Evolutionary conservation across 2,888 invertebrate species (phyloP).

Genomic region (Atethmia centrago): DNA sequence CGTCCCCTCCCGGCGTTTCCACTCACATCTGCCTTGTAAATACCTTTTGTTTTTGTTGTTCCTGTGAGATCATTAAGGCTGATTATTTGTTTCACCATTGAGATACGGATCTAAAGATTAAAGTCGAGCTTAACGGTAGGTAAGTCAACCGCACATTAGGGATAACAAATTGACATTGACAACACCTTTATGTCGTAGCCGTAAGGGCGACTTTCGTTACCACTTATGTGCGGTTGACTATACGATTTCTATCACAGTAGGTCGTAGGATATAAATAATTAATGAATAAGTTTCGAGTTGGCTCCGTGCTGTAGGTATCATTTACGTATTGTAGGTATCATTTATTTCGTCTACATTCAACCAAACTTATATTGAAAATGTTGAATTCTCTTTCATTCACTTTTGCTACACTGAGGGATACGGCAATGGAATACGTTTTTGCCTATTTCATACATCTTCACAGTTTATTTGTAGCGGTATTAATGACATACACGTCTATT

Average conservation of each 20-base stretch:
- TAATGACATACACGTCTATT: too few species aligned
- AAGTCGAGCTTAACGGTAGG: background rate
- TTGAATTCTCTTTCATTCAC: constrained; percentile 45
- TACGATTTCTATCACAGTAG: too few species aligned
- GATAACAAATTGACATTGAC: background rate
- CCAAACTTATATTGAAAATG: constrained; percentile 62
- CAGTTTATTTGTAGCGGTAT: too few species aligned
- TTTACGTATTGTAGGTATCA: background rate
- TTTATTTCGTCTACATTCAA: constrained; percentile 26
- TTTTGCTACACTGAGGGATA: constrained; percentile 23
- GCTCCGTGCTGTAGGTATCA: background rate
- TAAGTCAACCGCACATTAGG: background rate
- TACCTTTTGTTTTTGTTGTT: too few species aligned
- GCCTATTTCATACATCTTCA: too few species aligned
- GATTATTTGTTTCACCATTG: too few species aligned
- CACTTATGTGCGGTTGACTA: too few species aligned
- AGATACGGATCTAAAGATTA: background rate
- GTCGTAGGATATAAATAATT: constrained; percentile 6
- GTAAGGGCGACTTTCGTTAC: too few species aligned
- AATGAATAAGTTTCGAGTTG: constrained; percentile 24
- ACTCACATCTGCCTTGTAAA: too few species aligned
- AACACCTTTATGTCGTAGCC: too few species aligned
- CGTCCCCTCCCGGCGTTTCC: too few species aligned
- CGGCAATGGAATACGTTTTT: constrained; percentile 13
- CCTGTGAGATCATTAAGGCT: too few species aligned